phyloP scores from a whole-genome alignment of 23 tunicate species.

The Ascidia mentula region DNA sequence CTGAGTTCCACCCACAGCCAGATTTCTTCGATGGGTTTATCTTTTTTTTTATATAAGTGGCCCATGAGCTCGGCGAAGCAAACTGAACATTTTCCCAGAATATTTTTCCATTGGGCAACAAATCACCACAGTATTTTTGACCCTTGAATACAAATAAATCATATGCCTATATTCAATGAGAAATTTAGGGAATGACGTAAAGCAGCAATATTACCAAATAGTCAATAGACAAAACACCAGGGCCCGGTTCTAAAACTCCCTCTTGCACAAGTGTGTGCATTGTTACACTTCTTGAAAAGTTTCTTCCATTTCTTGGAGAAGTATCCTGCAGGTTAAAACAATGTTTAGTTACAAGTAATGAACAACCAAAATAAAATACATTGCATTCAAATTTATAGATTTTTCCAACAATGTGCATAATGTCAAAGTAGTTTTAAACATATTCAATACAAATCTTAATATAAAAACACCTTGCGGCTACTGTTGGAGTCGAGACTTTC shows the following conservation, averaged over 20 bases:
- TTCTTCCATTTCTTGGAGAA: slow-evolving; percentile 50
- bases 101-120: slow-evolving; percentile 73
- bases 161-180: too few relatives aligned
- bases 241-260: slow-evolving; percentile 79
- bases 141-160: slow-evolving; percentile 37
- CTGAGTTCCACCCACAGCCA: slow-evolving; percentile 98
- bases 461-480: slow-evolving; percentile 47
- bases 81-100: slow-evolving; percentile 62
- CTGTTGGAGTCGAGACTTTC: slow-evolving; percentile 75
- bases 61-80: slow-evolving; percentile 97
- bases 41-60: slow-evolving; percentile 82
- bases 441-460: too few relatives aligned
- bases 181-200: background rate
- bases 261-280: slow-evolving; percentile 63
- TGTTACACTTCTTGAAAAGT: slow-evolving; percentile 48
- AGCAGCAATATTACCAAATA: slow-evolving; percentile 50
- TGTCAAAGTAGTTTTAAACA: too few relatives aligned
- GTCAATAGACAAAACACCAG: slow-evolving; percentile 75
- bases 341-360: too few relatives aligned
- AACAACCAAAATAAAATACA: too few relatives aligned
- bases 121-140: slow-evolving; percentile 64
- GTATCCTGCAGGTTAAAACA: slow-evolving; percentile 23
- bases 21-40: slow-evolving; percentile 90
- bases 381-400: too few relatives aligned
- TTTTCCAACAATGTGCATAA: too few relatives aligned